A percentile compares a stretch with the other conserved stretches of the same genome.
Evolutionary conservation across 1,140 invertebrate genomes (phyloP).

Genomic region (Platorchestia sp.): DNA sequence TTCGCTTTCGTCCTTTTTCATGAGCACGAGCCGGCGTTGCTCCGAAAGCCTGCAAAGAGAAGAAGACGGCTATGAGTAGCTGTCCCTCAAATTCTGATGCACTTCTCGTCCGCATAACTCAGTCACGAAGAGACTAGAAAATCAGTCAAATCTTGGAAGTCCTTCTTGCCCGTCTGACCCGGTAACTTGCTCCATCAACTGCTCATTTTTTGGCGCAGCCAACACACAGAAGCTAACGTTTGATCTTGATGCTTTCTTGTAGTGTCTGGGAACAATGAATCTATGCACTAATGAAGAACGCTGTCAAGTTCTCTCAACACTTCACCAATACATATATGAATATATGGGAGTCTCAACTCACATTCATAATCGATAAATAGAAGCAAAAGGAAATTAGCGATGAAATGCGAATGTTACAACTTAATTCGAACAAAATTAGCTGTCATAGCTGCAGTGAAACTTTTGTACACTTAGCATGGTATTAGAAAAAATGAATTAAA

Average conservation of each 20-base stretch:
- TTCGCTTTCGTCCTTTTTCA: neutral
- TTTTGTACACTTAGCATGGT: too few relatives aligned
- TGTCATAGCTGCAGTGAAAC: too few relatives aligned
- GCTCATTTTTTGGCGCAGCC: neutral
- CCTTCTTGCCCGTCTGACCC: neutral
- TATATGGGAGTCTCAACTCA: too few relatives aligned
- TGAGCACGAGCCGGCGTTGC: neutral
- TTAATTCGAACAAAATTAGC: too few relatives aligned
- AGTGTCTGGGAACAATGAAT: neutral
- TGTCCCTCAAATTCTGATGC: neutral
- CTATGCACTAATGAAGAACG: neutral
- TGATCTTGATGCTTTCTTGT: neutral
- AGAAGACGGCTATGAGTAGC: conserved; percentile 6
- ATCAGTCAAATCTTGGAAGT: neutral
- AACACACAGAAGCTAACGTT: neutral
- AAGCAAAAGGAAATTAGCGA: too few relatives aligned
- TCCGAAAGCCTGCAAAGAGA: neutral
- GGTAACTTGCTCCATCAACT: neutral
- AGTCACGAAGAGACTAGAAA: neutral
- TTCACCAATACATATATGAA: too few relatives aligned
- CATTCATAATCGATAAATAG: too few relatives aligned
- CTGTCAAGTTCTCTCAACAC: neutral
- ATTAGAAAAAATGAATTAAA: too few relatives aligned
- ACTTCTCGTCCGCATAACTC: neutral
- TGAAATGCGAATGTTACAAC: too few relatives aligned